Base-by-base conservation (phyloP, 2,797 vertebrate species). In the Arctocebus calabarensis region DNA sequence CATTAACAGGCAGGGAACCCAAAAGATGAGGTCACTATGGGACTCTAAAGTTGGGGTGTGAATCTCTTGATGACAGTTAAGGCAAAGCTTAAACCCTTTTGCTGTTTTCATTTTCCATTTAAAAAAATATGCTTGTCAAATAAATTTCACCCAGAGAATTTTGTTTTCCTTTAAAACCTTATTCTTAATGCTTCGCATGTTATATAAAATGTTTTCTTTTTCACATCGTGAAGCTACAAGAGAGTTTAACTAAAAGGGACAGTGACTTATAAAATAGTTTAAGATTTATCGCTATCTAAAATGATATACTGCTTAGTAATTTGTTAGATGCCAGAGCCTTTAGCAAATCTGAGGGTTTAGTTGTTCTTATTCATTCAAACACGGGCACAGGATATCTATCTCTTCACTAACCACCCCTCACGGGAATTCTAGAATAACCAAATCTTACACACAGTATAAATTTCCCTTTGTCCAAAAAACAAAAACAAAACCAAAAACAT, bases 161-260 rank as follows among this genome's bases (percentile, higher is more conserved):
- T 43, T 79, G 45, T 83, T 88, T 94, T 91, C 83, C 79, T 90
- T 90, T 84, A 48, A 94, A 91, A 73, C 11, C 68, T 90, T 96
- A 92, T 55, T 7, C 94, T 96, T 52, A 64, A 64, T 90, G 91
- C 88, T 97, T 91, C 48, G 32, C 29, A 70, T 86, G 52, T 87
- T 96, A 40, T 11, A 23, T 43, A 96, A 97, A 82, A 32, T 55
- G 77, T 11, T 55, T 9, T 97, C 84, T 88, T 90, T 95, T 82
- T 96, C 93, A 97, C 19, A 10, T 57, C 89, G 0, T 0, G 90
- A 96, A 94, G 34, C 23, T 90, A 10, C 48, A 84, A 48, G 61
- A 92, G n/a, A 61, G 16, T 73, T 90, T 94, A 96, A 92, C 81
- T 94, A 74, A 88, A 95, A 97, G 94, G 64, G 20, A 74, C 64